Evolutionary conservation across 2,113 vertebrate species (phyloP), one percentile per base, ranked within the genome.

Genomic region (Oryzias melastigma): DNA sequence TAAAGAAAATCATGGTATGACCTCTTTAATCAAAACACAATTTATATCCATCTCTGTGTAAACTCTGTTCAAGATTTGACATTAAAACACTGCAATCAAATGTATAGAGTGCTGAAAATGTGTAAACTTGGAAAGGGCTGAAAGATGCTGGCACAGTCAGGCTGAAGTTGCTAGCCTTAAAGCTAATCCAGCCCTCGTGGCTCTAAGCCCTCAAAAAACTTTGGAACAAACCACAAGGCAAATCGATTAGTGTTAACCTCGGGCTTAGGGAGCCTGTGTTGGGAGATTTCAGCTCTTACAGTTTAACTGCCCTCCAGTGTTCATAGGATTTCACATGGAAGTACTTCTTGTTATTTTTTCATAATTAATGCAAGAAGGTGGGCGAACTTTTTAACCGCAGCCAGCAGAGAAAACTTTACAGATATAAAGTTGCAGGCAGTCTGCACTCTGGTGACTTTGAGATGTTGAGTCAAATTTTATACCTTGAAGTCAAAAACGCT

Each of bases 71-170:
- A 35, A 35, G 10, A 8, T 35, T 35, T 35, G 8, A 35, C 8
- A 35, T 35, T 8, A 67, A 58, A 52, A 68, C 66, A 77, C 44
- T 58, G 41, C 52, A 56, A 51, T 35, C 51, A 54, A 17, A 47
- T 57, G 47, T 64, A 13, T 29, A 62, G n/a, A 19, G 8, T 12
- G 19, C 19, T 19, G n/a, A 47, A 10, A 24, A 16, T 35, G 18
- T 8, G 35, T 22, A 58, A 18, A 14, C 44, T 2, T 52, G n/a
- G 14, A 7, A 14, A 17, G 43, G 22, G 29, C 29, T 44, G 52
- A 3, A 24, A 14, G n/a, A 17, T 27, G 3, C 17, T 62, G 8
- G 16, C 18, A 55, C 10, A 8, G 14, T 22, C 16, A 42, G 4
- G 27, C 48, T 48, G 20, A 10, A 14, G 3, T 27, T 42, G n/a